phyloP scores from a whole-genome alignment of 1,140 invertebrate species.

The Papilio aristodemus region DNA sequence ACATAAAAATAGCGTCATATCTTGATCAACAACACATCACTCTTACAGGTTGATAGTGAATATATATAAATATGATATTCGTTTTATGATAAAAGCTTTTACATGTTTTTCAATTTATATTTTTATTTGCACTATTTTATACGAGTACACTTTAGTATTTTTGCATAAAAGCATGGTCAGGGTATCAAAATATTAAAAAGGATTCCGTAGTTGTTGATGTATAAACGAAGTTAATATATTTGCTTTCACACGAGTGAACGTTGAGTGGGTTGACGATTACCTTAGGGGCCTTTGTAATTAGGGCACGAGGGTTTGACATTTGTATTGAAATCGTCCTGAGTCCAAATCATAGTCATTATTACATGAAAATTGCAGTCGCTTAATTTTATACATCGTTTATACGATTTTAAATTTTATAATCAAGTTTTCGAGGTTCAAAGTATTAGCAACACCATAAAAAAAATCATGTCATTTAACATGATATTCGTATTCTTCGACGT shows the following conservation, averaged over 20 bases:
- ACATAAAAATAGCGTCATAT: background rate
- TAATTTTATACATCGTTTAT: too few species aligned
- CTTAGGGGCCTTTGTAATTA: background rate
- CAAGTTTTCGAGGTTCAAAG: too few species aligned
- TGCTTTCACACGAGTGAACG: background rate
- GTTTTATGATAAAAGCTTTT: conserved; percentile 17
- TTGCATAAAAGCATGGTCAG: background rate
- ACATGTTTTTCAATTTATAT: conserved; percentile 17
- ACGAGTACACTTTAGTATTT: background rate
- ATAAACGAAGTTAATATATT: background rate
- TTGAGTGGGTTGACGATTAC: too few species aligned
- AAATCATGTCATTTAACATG: too few species aligned
- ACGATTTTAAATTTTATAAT: too few species aligned
- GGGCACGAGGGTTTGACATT: background rate
- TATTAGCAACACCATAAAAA: too few species aligned
- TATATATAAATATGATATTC: conserved; percentile 1
- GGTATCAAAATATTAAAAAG: background rate
- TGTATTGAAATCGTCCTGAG: too few species aligned
- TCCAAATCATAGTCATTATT: too few species aligned
- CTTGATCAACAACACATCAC: background rate
- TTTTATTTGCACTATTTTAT: conserved; percentile 8
- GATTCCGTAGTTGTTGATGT: background rate
- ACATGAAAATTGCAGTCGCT: too few species aligned
- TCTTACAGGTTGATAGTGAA: conserved; percentile 10
- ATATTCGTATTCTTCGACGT: too few species aligned